Conservation (phyloP, 37 sponge, comb jelly and placozoan genomes). For the Theonella swinhoei region DNA sequence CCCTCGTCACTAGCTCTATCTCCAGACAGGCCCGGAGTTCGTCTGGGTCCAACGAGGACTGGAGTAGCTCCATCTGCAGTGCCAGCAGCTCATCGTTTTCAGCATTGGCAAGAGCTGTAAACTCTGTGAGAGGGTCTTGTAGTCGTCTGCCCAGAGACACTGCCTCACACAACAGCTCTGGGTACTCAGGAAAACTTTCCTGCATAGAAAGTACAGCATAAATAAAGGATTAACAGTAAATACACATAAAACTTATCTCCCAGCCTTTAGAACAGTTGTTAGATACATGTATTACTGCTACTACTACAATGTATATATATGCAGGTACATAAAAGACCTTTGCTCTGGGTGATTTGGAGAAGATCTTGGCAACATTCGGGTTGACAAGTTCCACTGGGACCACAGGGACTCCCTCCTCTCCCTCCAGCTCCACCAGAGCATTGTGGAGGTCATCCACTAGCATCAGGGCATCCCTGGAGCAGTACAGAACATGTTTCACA, state of each 20-base stretch:
- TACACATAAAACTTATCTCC: no score
- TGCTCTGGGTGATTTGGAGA: conserved; percentile 65
- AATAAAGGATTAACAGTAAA: no score
- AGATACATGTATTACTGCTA: no score
- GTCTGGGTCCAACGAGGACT: conserved; percentile 66
- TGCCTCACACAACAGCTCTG: conserved; percentile 70
- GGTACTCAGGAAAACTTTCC: conserved; percentile 86
- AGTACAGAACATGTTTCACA: not conserved
- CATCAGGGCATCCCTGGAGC: conserved; percentile 62
- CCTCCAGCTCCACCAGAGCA: conserved; percentile 54
- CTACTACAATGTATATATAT: not conserved
- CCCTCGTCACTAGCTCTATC: conserved; percentile 69
- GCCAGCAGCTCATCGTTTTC: conserved; percentile 71
- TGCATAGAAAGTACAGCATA: not conserved
- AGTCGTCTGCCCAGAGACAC: conserved; percentile 86
- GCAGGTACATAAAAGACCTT: conserved; percentile 33
- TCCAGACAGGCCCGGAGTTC: conserved; percentile 61
- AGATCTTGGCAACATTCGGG: conserved; percentile 67
- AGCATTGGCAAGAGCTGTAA: conserved; percentile 61
- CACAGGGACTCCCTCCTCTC: conserved; percentile 54
- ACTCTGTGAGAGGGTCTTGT: conserved; percentile 90
- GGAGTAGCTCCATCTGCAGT: conserved; percentile 70
- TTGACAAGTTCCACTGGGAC: conserved; percentile 75
- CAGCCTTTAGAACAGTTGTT: no score
- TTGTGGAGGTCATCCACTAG: conserved; percentile 70